Evolutionary conservation across 2,888 invertebrate genomes (phyloP), one percentile per base, ranked within the genome.

Genomic region (Embidobia sp.): DNA sequence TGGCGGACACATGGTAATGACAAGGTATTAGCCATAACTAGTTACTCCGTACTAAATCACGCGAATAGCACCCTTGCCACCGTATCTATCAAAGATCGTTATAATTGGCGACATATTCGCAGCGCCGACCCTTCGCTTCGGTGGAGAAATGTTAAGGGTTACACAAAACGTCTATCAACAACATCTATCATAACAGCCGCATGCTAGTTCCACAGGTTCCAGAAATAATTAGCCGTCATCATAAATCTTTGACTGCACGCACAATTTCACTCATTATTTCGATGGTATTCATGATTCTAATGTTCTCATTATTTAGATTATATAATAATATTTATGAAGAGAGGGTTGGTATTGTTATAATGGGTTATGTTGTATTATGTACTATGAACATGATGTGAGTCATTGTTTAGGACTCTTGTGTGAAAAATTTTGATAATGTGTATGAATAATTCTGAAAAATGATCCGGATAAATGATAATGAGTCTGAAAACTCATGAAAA

Each of bases 71-170:
- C 79, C 79, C 77, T 73, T 69, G 57, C 53, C 63, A 27, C 53
- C 61, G 57, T 81, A 82, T 83, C 82, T 82, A 82, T 81, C 82
- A 80, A 75, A 78, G 80, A 83, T 84, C 82, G 79, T 82, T 81
- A 81, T 85, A 85, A 86, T 86, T 85, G 85, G 83, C 77, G 80
- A 82, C 80, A 78, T 80, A 79, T 80, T 78, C 81, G 76, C 79
- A 72, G 75, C 70, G 67, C 49, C 49, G 55, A 57, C 49, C 66
- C 73, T 66, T 49, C 13, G 46, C 51, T 55, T 51, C 74, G 70
- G 59, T 59, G 55, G 42, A 35, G 63, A 67, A 46, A 63, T 44
- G 57, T 72, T 61, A 80, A 79, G 79, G 78, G 76, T 80, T 74
- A 69, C 66, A 57, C 44, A 76, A 44, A 57, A 69, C 67, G 77